phyloP scores from a whole-genome alignment of 2,797 vertebrate species.

The Chaetodon trifasciatus region DNA sequence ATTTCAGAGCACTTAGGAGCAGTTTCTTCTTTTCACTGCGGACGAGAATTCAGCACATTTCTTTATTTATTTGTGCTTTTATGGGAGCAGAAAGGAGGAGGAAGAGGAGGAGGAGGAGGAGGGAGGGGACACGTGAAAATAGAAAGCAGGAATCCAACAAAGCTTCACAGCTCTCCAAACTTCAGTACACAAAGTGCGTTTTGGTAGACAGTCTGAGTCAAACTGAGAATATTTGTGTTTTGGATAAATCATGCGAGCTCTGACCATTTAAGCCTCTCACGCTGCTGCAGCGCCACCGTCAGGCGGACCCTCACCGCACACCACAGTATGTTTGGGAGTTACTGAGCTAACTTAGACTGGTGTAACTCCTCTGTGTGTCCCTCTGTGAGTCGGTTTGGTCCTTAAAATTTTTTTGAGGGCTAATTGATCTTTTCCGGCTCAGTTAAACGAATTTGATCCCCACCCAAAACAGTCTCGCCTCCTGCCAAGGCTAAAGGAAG shows the following conservation, averaged over 20 bases:
- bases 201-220: background rate
- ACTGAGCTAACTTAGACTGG: background rate
- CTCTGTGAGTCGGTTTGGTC: slow-evolving; percentile 32
- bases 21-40: background rate
- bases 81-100: no score
- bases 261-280: no score
- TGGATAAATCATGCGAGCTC: background rate
- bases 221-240: background rate
- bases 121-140: no score
- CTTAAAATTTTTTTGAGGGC: background rate
- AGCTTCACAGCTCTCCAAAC: background rate
- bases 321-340: background rate
- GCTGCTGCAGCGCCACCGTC: background rate
- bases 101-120: background rate
- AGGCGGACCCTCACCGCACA: background rate
- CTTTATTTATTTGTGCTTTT: background rate
- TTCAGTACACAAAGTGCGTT: background rate
- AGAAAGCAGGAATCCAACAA: background rate
- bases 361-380: slow-evolving; percentile 29
- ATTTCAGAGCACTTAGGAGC: background rate
- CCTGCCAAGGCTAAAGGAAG: slow-evolving; percentile 20
- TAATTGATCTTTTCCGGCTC: slow-evolving; percentile 42
- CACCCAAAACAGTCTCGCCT: slow-evolving; percentile 21
- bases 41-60: background rate
- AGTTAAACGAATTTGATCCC: slow-evolving; percentile 46